Evolutionary conservation across 2,888 invertebrate genomes (phyloP).

Genomic region (Carterocephalus palaemon): DNA sequence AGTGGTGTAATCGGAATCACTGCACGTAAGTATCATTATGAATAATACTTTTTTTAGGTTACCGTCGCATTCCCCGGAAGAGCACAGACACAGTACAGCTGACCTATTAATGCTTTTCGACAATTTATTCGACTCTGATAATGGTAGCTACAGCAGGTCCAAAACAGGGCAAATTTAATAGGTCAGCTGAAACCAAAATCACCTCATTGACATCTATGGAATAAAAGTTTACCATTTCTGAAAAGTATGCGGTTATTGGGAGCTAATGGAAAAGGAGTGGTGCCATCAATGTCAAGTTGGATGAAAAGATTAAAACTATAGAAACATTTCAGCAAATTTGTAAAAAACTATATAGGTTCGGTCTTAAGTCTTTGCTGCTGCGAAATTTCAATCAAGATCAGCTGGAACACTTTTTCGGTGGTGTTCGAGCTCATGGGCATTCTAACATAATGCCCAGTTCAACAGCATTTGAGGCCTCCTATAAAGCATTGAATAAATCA

Average conservation of each 20-base stretch:
- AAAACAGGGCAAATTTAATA: slow-evolving; percentile 9
- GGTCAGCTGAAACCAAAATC: slow-evolving; percentile 24
- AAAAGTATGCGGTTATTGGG: slow-evolving; percentile 27
- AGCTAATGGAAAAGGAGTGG: slow-evolving; percentile 12
- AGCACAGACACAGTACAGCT: too few relatives aligned
- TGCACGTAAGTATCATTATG: slow-evolving; percentile 6
- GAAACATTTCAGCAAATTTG: slow-evolving; percentile 16
- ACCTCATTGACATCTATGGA: slow-evolving; percentile 23
- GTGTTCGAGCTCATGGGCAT: slow-evolving; percentile 26
- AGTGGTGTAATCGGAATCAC: slow-evolving; percentile 23
- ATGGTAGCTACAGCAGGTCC: slow-evolving; percentile 23
- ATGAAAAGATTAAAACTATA: slow-evolving; percentile 29
- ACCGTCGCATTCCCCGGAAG: too few relatives aligned
- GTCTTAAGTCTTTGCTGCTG: slow-evolving; percentile 21
- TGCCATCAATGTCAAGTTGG: slow-evolving; percentile 28
- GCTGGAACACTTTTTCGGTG: slow-evolving; percentile 28
- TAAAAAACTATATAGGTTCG: slow-evolving; percentile 11
- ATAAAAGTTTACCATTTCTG: slow-evolving; percentile 20
- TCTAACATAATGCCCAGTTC: slow-evolving; percentile 27
- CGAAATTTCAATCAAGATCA: slow-evolving; percentile 28
- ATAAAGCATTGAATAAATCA: slow-evolving; percentile 23
- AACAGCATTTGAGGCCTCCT: slow-evolving; percentile 22
- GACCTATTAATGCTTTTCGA: slow-evolving; percentile 24
- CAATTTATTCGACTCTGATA: too few relatives aligned
- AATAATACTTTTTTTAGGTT: slow-evolving; percentile 7